Evolutionary conservation across 2,797 vertebrate genomes (phyloP).

Genomic region (Pangasius mekongensis): DNA sequence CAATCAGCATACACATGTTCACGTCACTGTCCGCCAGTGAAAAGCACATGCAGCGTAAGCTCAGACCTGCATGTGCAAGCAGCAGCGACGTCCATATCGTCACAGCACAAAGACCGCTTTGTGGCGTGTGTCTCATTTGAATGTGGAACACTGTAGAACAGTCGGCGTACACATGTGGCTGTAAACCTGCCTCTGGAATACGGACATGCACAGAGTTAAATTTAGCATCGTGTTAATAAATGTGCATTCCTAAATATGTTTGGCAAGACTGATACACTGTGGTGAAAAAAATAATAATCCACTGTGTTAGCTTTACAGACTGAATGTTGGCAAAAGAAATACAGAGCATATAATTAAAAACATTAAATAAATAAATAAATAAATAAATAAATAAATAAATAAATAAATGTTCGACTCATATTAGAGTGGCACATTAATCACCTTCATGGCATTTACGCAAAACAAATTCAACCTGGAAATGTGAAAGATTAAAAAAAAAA

Average conservation of each 20-base stretch:
- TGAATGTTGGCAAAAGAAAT: slow-evolving; percentile 20
- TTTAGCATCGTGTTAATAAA: background rate
- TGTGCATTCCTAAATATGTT: slow-evolving; percentile 20
- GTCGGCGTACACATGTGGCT: background rate
- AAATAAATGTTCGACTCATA: background rate
- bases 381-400: background rate
- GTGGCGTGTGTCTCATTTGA: background rate
- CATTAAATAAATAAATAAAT: background rate
- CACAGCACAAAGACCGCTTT: slow-evolving; percentile 22
- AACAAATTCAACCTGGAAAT: background rate
- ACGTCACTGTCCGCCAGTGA: slow-evolving; percentile 62
- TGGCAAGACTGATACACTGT: background rate
- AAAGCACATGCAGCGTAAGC: slow-evolving; percentile 68
- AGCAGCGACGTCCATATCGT: slow-evolving; percentile 63
- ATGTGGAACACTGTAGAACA: slow-evolving; percentile 14
- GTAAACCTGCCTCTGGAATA: slow-evolving; percentile 20
- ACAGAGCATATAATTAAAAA: background rate
- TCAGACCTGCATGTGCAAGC: slow-evolving; percentile 66
- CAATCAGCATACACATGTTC: slow-evolving; percentile 62
- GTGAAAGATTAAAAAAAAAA: background rate
- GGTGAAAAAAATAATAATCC: background rate
- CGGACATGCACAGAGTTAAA: background rate
- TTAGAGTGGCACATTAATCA: slow-evolving; percentile 18
- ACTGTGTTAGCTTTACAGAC: background rate
- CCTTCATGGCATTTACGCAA: background rate